Evolutionary conservation across 2,888 invertebrate genomes (phyloP), one percentile per base, ranked within the genome.

Genomic region (Celastrina argiolus): DNA sequence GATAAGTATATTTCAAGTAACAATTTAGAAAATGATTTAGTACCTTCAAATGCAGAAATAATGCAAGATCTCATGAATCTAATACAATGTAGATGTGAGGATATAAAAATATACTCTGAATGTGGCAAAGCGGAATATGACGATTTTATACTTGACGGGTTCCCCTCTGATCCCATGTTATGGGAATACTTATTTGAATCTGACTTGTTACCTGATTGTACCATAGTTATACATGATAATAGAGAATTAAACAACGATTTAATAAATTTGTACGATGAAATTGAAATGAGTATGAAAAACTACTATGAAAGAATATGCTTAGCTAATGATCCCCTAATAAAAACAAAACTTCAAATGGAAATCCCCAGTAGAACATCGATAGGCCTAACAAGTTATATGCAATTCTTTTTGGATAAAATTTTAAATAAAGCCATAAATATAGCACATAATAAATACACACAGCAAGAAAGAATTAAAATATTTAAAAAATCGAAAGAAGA

Each of bases 141-240:
- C 22, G 93, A 92, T 72, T 94, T 92, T 88, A 90, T 94, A 69
- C 81, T 94, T 65, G 94, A 94, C 75, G 93, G 91, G 0, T 91
- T 94, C 79, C 87, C 92, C 28, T 76, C 89, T 26, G 85, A 93
- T 71, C 69, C 85, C 14, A 87, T 92, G 69, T 82, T 89, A 74
- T 91, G 94, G 87, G 78, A 77, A 61, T 79, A 80, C 68, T 76
- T 94, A 12, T 73, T 70, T 7, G 82, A 86, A 36, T 79, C 83
- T 3, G 86, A 91, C 69, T 78, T 88, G 65, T 72, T 87, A 22
- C 92, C 94, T 26, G 92, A 94, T 76, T 89, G 93, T 71, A 85
- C 93, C 0, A 81, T 94, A 72, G 78, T 91, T 42, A 75, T 94
- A 65, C 85, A 88, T 64, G 93, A 93, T 77, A 87, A 88, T 65